A percentile compares a stretch with the other conserved stretches of the same genome.
Conservation (phyloP, 2,888 invertebrate species). For the Tortrix viridana region DNA sequence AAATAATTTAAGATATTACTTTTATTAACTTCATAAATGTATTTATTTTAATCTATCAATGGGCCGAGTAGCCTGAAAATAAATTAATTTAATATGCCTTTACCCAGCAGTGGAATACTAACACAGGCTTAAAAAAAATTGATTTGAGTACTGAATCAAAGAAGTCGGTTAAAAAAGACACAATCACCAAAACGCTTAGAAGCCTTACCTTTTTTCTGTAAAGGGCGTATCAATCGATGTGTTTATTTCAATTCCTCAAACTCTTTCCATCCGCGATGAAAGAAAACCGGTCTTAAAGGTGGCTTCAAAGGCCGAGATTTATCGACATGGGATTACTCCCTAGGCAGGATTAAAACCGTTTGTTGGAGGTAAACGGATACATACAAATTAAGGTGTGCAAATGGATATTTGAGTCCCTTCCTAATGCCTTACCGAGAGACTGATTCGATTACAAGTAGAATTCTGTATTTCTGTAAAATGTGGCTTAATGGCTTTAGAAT, state of each 20-base stretch:
- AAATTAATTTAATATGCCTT: no score
- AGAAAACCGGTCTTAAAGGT: constrained; percentile 30
- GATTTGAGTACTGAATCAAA: no score
- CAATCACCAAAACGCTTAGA: not conserved
- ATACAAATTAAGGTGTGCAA: constrained; percentile 35
- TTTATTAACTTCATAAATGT: no score
- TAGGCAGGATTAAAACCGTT: constrained; percentile 25
- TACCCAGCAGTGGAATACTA: no score
- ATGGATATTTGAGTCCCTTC: constrained; percentile 27
- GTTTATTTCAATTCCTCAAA: constrained; percentile 26
- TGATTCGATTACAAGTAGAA: constrained; percentile 6
- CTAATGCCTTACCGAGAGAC: constrained; percentile 6
- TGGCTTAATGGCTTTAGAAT: no score
- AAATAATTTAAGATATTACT: no score
- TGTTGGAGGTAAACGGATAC: constrained; percentile 23
- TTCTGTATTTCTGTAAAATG: no score
- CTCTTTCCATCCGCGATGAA: constrained; percentile 27
- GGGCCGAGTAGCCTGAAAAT: no score
- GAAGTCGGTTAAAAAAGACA: not conserved
- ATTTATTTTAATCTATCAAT: no score
- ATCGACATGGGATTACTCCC: constrained; percentile 20
- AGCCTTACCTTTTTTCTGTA: not conserved
- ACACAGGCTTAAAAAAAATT: no score
- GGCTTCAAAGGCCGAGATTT: constrained; percentile 25
- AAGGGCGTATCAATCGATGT: not conserved